Conservation (phyloP, 92 coral and sea anemone species). For the Scolanthus callimorphus region DNA sequence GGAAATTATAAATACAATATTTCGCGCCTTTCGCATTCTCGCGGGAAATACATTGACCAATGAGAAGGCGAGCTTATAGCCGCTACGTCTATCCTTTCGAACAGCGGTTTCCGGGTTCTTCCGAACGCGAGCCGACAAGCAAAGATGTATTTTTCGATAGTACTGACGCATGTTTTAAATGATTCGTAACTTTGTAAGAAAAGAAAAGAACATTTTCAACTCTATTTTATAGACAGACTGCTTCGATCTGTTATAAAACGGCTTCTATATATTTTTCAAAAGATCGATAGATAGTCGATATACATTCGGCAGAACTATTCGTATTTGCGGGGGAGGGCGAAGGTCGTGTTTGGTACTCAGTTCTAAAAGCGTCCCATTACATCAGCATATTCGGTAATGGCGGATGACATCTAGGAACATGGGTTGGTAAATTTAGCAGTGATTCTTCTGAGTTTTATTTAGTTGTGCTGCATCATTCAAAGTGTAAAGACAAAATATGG, state of each 20-base stretch:
- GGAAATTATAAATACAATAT: constrained; percentile 16
- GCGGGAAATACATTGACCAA: constrained; percentile 66
- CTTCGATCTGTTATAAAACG: too few relatives aligned
- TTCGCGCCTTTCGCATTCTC: constrained; percentile 44
- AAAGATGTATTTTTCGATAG: too few relatives aligned
- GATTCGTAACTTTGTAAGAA: too few relatives aligned
- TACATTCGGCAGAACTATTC: constrained; percentile 8
- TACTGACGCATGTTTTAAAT: too few relatives aligned
- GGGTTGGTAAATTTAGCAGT: constrained; percentile 61
- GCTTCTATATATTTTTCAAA: too few relatives aligned
- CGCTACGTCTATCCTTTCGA: too few relatives aligned
- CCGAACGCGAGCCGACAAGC: background rate
- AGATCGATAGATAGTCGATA: constrained; percentile 17
- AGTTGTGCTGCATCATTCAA: constrained; percentile 28
- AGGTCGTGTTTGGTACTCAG: background rate
- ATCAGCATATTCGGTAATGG: constrained; percentile 50
- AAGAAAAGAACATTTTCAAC: too few relatives aligned
- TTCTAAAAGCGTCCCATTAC: constrained; percentile 39
- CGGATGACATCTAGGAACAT: constrained; percentile 44
- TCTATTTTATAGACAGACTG: too few relatives aligned
- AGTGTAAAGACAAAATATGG: constrained; percentile 20
- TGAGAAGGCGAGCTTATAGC: too few relatives aligned
- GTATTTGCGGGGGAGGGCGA: constrained; percentile 4
- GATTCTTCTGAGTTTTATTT: constrained; percentile 17
- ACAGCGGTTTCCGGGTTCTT: background rate